A percentile compares a stretch with the other conserved stretches of the same genome.
These are phyloP conservation scores for Pseudachorutes palmiensis DNA, from an alignment of 1,140 invertebrate genomes.

Conservation along the genomic window DNA sequence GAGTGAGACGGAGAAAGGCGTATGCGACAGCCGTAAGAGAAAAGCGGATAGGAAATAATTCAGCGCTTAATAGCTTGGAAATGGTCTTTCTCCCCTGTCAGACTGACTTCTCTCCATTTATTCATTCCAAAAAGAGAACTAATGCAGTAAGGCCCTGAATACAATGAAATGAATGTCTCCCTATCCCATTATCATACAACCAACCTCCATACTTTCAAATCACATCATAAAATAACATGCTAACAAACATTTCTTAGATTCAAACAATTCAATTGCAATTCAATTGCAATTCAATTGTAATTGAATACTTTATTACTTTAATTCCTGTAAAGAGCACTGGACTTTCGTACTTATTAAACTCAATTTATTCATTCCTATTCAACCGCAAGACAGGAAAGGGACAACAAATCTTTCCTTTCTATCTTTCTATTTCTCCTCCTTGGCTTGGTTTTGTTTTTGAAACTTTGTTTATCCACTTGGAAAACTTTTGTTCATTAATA, in stretches of 20 bases:
- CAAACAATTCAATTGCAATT: too few relatives aligned
- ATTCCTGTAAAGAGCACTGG: too few relatives aligned
- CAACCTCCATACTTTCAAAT: too few relatives aligned
- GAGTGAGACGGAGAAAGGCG: not conserved
- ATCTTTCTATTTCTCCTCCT: constrained; percentile 21
- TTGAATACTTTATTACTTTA: too few relatives aligned
- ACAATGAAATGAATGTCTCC: not conserved
- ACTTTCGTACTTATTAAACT: too few relatives aligned
- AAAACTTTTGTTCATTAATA: not conserved
- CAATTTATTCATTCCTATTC: too few relatives aligned
- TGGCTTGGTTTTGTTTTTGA: not conserved
- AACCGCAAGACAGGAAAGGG: not conserved
- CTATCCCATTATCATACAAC: too few relatives aligned
- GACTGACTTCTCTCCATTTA: constrained; percentile 4
- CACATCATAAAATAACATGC: too few relatives aligned
- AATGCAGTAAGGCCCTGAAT: not conserved
- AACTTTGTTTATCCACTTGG: not conserved
- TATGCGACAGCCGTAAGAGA: not conserved
- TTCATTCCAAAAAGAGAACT: not conserved
- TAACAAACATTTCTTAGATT: too few relatives aligned
- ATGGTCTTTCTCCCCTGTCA: constrained; percentile 5
- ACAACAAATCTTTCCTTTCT: constrained; percentile 16
- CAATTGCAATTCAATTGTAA: too few relatives aligned
- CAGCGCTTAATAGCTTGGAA: constrained; percentile 14
- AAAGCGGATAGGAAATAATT: constrained; percentile 13